A percentile compares a stretch with the other conserved stretches of the same genome.
phyloP scores from a whole-genome alignment of 2,888 invertebrate species.

The Thera obeliscata region DNA sequence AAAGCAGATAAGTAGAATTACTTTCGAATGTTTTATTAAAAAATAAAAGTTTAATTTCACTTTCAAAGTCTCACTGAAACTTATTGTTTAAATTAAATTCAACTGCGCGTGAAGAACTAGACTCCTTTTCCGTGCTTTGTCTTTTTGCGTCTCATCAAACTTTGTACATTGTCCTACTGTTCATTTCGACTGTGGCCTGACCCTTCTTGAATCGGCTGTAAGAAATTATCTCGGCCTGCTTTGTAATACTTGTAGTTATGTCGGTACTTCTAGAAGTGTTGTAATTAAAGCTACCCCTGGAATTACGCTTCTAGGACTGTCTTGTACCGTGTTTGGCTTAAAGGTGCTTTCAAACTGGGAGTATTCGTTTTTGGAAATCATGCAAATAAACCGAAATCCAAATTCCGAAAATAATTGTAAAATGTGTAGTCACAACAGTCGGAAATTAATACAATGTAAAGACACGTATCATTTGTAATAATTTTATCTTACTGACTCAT shows the following conservation, averaged over 20 bases:
- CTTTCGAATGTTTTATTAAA: background rate
- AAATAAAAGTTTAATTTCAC: background rate
- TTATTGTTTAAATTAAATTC: conserved; percentile 9
- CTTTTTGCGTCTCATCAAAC: conserved; percentile 21
- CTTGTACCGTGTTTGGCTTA: conserved; percentile 17
- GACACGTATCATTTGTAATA: no score
- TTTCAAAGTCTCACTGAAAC: conserved; percentile 1
- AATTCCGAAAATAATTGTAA: no score
- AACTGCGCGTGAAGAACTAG: conserved; percentile 4
- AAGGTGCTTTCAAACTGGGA: no score
- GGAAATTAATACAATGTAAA: no score
- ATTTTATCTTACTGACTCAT: no score
- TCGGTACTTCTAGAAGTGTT: conserved; percentile 65
- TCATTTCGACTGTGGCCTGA: conserved; percentile 32
- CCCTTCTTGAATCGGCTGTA: conserved; percentile 69
- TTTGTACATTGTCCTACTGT: conserved; percentile 26
- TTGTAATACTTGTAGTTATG: conserved; percentile 46
- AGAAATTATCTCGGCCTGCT: conserved; percentile 70
- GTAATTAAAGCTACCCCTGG: conserved; percentile 66
- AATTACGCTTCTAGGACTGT: conserved; percentile 41
- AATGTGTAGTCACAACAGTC: no score
- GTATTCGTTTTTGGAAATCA: no score
- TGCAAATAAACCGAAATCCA: no score
- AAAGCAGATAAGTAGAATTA: background rate
- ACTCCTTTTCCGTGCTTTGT: conserved; percentile 1